These are phyloP conservation scores for Pseudorhiza aurosa DNA, from an alignment of 30 jellyfish, hydroid and myxozoan species.

Conservation along the genomic window DNA sequence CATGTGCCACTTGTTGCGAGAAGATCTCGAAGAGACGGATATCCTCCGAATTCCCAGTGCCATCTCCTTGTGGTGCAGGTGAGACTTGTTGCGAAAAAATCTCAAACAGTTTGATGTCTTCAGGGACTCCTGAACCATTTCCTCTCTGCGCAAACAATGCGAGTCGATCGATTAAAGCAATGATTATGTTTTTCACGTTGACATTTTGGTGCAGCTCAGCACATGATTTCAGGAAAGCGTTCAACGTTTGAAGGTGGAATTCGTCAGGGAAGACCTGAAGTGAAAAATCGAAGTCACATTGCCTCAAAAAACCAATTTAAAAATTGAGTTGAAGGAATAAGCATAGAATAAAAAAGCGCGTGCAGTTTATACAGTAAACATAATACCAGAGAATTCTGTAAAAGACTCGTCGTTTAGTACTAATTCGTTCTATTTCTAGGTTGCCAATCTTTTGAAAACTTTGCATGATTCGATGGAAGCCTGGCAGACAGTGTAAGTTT, in stretches of 20 bases:
- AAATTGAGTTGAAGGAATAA: too few species aligned
- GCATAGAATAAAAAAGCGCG: too few species aligned
- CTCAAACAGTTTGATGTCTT: slow-evolving; percentile 87
- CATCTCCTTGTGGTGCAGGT: slow-evolving; percentile 92
- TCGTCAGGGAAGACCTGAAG: slow-evolving; percentile 97
- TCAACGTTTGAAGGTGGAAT: slow-evolving; percentile 91
- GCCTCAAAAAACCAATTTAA: not conserved
- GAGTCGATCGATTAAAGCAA: slow-evolving; percentile 91
- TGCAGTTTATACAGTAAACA: too few species aligned
- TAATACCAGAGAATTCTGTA: too few species aligned
- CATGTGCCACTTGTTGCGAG: slow-evolving; percentile 94
- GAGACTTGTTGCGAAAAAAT: slow-evolving; percentile 86
- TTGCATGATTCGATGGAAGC: too few species aligned
- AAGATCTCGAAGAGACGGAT: slow-evolving; percentile 91
- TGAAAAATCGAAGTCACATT: not conserved
- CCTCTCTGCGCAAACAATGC: slow-evolving; percentile 98
- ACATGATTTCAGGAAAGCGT: slow-evolving; percentile 92
- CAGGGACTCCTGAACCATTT: slow-evolving; percentile 95
- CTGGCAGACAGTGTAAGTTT: too few species aligned
- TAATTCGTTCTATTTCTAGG: too few species aligned
- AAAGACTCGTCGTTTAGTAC: too few species aligned
- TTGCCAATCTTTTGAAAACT: too few species aligned
- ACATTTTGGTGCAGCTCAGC: slow-evolving; percentile 98
- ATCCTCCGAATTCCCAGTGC: slow-evolving; percentile 93
- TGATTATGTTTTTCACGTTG: slow-evolving; percentile 94